Evolutionary conservation across 2,113 vertebrate genomes (phyloP).

Genomic region (Platichthys flesus): DNA sequence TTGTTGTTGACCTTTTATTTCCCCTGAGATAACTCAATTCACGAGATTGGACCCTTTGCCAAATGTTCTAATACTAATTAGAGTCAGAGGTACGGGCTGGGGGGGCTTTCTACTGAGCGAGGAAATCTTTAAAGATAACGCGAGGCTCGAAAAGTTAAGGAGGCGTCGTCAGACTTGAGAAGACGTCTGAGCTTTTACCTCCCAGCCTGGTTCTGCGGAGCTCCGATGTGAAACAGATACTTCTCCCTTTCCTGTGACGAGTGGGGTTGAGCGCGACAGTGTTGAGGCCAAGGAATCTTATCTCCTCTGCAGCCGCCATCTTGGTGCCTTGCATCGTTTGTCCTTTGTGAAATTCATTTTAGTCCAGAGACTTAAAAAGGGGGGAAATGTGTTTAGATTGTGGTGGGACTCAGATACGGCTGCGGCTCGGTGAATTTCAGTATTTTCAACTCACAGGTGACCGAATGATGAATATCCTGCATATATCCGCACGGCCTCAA

Average conservation of each 20-base stretch:
- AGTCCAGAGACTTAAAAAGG: slow-evolving; percentile 19
- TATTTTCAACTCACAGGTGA: not conserved
- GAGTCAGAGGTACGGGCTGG: not conserved
- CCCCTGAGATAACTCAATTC: not conserved
- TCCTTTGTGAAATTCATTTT: slow-evolving; percentile 32
- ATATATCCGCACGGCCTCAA: not conserved
- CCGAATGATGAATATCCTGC: not conserved
- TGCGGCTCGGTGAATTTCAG: not conserved
- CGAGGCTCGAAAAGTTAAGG: not conserved
- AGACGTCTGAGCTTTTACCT: slow-evolving; percentile 22
- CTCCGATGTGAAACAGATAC: slow-evolving; percentile 55
- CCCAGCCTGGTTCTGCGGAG: slow-evolving; percentile 21
- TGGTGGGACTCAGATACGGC: slow-evolving; percentile 18
- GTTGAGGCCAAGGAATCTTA: slow-evolving; percentile 1
- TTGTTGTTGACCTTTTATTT: not conserved
- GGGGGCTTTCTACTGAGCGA: not conserved
- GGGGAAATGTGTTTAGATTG: slow-evolving; percentile 1
- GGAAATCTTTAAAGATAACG: not conserved
- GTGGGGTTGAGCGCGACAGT: slow-evolving; percentile 33
- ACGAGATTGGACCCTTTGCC: slow-evolving; percentile 8
- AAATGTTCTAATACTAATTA: slow-evolving; percentile 20
- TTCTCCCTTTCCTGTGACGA: slow-evolving; percentile 44
- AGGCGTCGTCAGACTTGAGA: not conserved
- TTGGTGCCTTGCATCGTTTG: slow-evolving; percentile 8
- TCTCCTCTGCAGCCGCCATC: slow-evolving; percentile 10